Percentiles rank a stretch among this genome's conserved stretches.
Evolutionary conservation across 2,797 vertebrate genomes (phyloP).

Genomic region (Neoniphon sammara): DNA sequence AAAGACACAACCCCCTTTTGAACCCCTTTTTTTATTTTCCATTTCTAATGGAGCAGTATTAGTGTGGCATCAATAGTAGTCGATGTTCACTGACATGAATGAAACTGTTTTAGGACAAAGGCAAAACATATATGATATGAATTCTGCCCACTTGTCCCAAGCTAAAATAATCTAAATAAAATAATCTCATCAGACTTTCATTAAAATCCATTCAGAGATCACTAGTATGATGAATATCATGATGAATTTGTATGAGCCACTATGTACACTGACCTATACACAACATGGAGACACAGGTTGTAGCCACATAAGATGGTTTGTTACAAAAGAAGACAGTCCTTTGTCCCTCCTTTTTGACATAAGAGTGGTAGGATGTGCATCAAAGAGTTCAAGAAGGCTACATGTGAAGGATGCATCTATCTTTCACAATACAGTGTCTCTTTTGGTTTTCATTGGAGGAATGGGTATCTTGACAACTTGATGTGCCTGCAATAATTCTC

Average conservation of each 20-base stretch:
- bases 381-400: conserved; percentile 47
- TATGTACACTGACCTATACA: conserved; percentile 33
- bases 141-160: conserved; percentile 33
- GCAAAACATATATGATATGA: background rate
- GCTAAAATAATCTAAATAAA: conserved; percentile 19
- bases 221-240: conserved; percentile 32
- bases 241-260: conserved; percentile 31
- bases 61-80: conserved; percentile 14
- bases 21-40: background rate
- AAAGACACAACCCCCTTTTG: no score
- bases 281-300: conserved; percentile 12
- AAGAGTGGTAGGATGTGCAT: conserved; percentile 40
- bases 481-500: conserved; percentile 81
- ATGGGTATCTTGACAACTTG: conserved; percentile 81
- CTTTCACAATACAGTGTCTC: conserved; percentile 70
- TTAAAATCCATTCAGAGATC: conserved; percentile 47
- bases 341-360: conserved; percentile 22
- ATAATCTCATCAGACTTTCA: conserved; percentile 34
- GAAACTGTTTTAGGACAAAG: background rate
- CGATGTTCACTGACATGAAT: conserved; percentile 9
- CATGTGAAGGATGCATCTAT: conserved; percentile 57
- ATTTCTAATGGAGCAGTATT: background rate
- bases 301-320: conserved; percentile 4
- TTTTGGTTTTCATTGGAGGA: conserved; percentile 68
- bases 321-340: conserved; percentile 10